These are phyloP conservation scores for Drosophila conformis DNA, from an alignment of 2,888 invertebrate genomes.

Conservation along the genomic window DNA sequence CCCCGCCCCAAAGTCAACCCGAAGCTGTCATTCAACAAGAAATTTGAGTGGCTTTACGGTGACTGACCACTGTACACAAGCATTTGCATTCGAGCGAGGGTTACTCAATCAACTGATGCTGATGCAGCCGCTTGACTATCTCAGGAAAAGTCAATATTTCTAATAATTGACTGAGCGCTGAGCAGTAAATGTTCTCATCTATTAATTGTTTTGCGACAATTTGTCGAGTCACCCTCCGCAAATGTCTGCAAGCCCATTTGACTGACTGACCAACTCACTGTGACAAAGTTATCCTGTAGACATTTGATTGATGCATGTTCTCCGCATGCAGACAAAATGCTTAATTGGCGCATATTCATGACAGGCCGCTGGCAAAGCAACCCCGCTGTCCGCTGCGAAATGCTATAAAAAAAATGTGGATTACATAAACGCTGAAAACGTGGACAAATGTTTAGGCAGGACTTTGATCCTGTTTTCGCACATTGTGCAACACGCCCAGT, in stretches of 20 bases:
- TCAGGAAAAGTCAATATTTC: background rate
- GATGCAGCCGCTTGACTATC: background rate
- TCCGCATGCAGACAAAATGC: constrained; percentile 70
- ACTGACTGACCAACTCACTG: constrained; percentile 42
- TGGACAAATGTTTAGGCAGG: constrained; percentile 76
- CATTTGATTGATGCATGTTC: constrained; percentile 78
- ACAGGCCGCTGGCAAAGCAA: constrained; percentile 32
- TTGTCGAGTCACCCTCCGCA: constrained; percentile 37
- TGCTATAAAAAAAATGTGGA: constrained; percentile 48
- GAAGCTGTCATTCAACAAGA: constrained; percentile 34
- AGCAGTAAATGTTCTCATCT: background rate
- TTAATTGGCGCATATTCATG: constrained; percentile 77
- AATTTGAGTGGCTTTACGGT: constrained; percentile 21
- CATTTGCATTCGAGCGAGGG: constrained; percentile 58
- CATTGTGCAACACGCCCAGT: constrained; percentile 72
- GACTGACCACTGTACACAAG: constrained; percentile 15
- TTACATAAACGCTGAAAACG: constrained; percentile 69
- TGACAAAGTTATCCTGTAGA: constrained; percentile 63
- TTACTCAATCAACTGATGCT: constrained; percentile 21
- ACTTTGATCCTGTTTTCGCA: constrained; percentile 77
- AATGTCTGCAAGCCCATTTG: constrained; percentile 41
- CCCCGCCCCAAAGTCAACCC: constrained; percentile 52
- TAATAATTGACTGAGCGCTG: background rate
- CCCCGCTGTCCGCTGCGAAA: background rate
- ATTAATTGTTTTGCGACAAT: background rate